These are phyloP conservation scores for Harpalus rubripes DNA, from an alignment of 2,888 invertebrate species.

Conservation along the genomic window DNA sequence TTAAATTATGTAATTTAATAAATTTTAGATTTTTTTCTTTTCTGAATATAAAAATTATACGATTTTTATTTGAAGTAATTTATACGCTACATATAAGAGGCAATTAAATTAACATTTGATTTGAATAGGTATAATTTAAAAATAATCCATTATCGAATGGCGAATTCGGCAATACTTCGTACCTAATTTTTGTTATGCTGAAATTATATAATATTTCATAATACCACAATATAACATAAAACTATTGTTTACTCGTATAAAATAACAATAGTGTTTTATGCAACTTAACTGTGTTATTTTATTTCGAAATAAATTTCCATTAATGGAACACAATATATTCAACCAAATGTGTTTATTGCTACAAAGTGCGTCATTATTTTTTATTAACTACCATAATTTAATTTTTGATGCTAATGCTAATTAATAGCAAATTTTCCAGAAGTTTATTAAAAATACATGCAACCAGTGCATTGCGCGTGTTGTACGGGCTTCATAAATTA, in stretches of 20 bases:
- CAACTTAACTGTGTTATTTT: neutral
- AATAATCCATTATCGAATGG: too few species aligned
- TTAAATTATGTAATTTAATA: too few species aligned
- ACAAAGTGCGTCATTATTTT: constrained; percentile 11
- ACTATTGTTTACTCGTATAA: neutral
- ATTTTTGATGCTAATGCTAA: constrained; percentile 26
- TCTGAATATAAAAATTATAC: too few species aligned
- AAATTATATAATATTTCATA: too few species aligned
- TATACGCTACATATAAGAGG: too few species aligned
- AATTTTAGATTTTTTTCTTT: too few species aligned
- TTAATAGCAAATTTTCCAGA: constrained; percentile 19
- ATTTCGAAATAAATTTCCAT: neutral
- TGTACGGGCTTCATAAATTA: constrained; percentile 5
- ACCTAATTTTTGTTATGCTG: too few species aligned
- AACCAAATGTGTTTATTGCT: neutral
- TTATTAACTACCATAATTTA: constrained; percentile 38
- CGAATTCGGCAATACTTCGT: too few species aligned
- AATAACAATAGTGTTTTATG: neutral
- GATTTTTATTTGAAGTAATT: too few species aligned
- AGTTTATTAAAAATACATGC: constrained; percentile 15
- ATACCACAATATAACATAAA: too few species aligned
- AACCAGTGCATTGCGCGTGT: neutral
- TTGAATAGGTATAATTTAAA: too few species aligned
- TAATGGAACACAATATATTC: neutral
- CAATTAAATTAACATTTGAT: too few species aligned